These are phyloP conservation scores for Tricholaema leucomelas DNA, from an alignment of 2,113 vertebrate species.

Conservation along the genomic window DNA sequence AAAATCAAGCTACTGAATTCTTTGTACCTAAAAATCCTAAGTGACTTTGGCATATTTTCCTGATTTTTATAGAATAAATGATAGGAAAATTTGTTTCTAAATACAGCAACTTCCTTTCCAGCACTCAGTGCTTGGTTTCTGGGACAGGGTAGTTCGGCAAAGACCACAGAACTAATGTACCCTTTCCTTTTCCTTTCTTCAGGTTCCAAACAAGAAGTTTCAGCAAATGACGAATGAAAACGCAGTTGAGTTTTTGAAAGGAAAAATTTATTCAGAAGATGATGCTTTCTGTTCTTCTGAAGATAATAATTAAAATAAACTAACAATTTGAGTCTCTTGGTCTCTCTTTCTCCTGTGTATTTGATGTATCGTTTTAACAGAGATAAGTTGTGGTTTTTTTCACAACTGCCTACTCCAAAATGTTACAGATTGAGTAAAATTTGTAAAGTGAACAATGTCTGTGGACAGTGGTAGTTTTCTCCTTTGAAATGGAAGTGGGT, in stretches of 20 bases:
- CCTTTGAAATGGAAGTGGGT: not conserved
- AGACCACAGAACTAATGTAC: not conserved
- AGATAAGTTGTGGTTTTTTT: not conserved
- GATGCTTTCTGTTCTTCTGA: not conserved
- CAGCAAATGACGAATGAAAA: slow-evolving; percentile 64
- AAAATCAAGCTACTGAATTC: not conserved
- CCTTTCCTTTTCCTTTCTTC: slow-evolving; percentile 1
- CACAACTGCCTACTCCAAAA: not conserved
- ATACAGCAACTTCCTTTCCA: not conserved
- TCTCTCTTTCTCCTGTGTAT: not conserved
- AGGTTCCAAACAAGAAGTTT: slow-evolving; percentile 80
- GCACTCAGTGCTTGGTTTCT: not conserved
- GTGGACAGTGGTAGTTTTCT: not conserved
- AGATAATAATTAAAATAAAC: slow-evolving; percentile 51
- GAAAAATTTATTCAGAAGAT: slow-evolving; percentile 71
- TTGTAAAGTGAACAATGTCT: not conserved
- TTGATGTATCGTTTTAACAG: not conserved
- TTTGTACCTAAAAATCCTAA: not conserved
- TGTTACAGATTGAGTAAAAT: not conserved
- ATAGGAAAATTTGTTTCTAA: not conserved
- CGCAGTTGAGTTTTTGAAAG: slow-evolving; percentile 70
- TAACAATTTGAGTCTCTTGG: not conserved
- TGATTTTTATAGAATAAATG: not conserved
- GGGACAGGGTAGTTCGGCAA: not conserved
- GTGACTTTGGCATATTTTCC: not conserved